Evolutionary conservation across 2,113 vertebrate genomes (phyloP), one percentile per base, ranked within the genome.

Genomic region (Anseranas semipalmata): DNA sequence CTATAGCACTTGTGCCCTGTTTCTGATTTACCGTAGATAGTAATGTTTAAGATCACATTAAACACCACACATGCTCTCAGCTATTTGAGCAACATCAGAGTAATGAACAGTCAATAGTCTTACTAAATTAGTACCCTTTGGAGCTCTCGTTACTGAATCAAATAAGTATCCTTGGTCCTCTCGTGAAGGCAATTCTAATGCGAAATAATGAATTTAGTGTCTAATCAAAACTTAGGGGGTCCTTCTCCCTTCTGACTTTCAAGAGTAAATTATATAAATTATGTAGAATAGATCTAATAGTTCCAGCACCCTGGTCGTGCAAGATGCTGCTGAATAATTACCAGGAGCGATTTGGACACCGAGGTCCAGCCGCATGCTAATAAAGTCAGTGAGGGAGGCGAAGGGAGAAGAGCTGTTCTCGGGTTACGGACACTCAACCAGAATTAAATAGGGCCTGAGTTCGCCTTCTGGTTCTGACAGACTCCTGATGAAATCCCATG

Each of bases 1-100:
- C 97, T 97, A 86, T 88, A 96, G 88, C 81, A 90, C 76, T 96
- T 79, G 92, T 97, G 93, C 94, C 94, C 97, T 96, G 97, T 96
- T 97, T 97, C 98, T 98, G 97, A 98, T 98, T 98, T 98, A 98
- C 97, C 88, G 84, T 97, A 97, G 97, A 97, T 97, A 97, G 97
- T 97, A 97, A 97, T 97, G 97, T 98, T 96, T 97, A 98, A 98
- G 97, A 98, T 98, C 96, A 96, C 97, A 97, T 98, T 98, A 98
- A 97, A 97, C 95, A 93, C 85, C 91, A 95, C 95, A 97, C 96
- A 97, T 97, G 95, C 97, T 98, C 93, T 97, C 93, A 93, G 91
- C 96, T 97, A 97, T 96, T 96, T 97, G 97, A 97, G 96, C 97
- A 97, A 95, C 93, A 96, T 96, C 62, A 80, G 85, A 96, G 97